These are phyloP conservation scores for Thomomys bottae DNA, from an alignment of 2,113 vertebrate genomes.

Conservation along the genomic window DNA sequence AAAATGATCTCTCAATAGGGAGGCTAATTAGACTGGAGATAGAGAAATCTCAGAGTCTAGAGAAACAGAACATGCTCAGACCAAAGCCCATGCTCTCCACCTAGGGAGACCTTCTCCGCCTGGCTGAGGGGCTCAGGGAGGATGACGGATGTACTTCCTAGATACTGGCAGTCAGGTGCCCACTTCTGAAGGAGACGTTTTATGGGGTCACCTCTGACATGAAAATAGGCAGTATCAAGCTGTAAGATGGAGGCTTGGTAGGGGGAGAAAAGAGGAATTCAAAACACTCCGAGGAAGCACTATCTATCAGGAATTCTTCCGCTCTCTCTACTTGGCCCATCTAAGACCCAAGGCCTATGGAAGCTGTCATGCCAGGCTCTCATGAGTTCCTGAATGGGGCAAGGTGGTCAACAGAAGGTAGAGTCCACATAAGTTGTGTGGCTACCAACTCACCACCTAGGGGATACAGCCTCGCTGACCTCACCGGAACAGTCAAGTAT, in stretches of 20 bases:
- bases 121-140: neutral
- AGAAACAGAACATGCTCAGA: slow-evolving; percentile 5
- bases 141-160: neutral
- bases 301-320: neutral
- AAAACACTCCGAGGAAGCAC: neutral
- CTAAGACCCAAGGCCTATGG: accelerated
- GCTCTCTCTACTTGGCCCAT: neutral
- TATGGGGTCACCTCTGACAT: neutral
- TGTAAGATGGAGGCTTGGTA: neutral
- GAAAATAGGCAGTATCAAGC: neutral
- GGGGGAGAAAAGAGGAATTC: neutral
- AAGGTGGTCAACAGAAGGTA: neutral
- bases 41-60: slow-evolving; percentile 20
- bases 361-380: neutral
- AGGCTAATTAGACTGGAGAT: slow-evolving; percentile 50
- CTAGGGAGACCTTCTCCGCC: neutral
- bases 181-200: neutral
- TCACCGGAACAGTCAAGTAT: too few relatives aligned
- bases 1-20: slow-evolving; percentile 46
- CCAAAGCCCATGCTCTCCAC: neutral
- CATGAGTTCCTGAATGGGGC: neutral
- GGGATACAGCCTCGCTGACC: neutral
- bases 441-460: neutral
- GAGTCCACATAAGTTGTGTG: neutral
- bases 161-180: neutral